These are phyloP conservation scores for Phengaris alcon DNA, from an alignment of 2,888 invertebrate species.

Conservation along the genomic window DNA sequence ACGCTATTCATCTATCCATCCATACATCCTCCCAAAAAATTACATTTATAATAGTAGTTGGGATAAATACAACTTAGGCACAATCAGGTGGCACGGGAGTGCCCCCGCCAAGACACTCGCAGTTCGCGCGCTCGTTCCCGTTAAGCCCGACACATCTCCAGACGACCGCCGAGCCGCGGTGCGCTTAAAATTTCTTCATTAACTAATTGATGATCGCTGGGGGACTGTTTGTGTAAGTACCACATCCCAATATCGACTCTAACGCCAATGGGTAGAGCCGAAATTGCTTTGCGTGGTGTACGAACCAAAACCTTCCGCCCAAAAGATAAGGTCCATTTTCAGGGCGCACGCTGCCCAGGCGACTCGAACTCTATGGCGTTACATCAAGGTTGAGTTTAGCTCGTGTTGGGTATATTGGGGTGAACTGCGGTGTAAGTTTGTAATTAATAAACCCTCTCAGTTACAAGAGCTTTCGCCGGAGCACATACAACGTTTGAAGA, in stretches of 20 bases:
- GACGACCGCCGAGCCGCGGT: constrained; percentile 45
- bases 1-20: no score
- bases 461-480: constrained; percentile 68
- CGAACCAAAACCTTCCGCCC: constrained; percentile 59
- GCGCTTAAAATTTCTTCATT: constrained; percentile 75
- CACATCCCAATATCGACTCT: not conserved
- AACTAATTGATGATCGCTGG: constrained; percentile 70
- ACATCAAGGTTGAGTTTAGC: constrained; percentile 55
- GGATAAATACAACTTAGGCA: no score
- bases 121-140: not conserved
- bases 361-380: constrained; percentile 66
- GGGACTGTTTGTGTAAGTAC: constrained; percentile 45
- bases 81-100: not conserved
- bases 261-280: constrained; percentile 41
- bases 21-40: no score
- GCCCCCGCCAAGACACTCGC: not conserved
- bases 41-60: no score
- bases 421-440: constrained; percentile 73
- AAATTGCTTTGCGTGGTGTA: constrained; percentile 45
- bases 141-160: not conserved
- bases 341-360: constrained; percentile 53
- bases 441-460: constrained; percentile 79
- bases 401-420: constrained; percentile 49
- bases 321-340: constrained; percentile 71
- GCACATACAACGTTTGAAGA: constrained; percentile 21